phyloP scores from a whole-genome alignment of 2,113 vertebrate genomes.

The Rhinoderma darwinii region DNA sequence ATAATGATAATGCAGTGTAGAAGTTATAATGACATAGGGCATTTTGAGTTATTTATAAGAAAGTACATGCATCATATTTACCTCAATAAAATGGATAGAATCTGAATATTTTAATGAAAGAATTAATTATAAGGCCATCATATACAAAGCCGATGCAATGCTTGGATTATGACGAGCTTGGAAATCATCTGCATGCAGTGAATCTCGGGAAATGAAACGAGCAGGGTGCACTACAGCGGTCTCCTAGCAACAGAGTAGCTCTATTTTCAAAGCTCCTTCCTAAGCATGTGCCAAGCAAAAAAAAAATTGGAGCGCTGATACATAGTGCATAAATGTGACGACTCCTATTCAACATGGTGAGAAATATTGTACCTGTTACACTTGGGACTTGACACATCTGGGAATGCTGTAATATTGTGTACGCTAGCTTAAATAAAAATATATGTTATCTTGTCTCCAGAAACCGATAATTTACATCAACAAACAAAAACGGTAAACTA shows the following conservation, averaged over 20 bases:
- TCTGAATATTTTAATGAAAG: not conserved
- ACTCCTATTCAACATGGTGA: constrained; percentile 40
- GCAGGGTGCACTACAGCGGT: constrained; percentile 43
- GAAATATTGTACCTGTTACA: constrained; percentile 55
- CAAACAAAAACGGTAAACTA: not conserved
- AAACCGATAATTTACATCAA: not conserved
- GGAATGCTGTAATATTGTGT: constrained; percentile 18
- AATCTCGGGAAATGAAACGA: constrained; percentile 50
- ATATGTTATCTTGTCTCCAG: not conserved
- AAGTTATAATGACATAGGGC: not conserved
- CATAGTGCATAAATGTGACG: constrained; percentile 42
- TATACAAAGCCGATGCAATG: constrained; percentile 11
- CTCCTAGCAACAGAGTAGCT: constrained; percentile 57
- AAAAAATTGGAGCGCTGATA: constrained; percentile 49
- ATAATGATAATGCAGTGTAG: not conserved
- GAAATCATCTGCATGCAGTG: constrained; percentile 50
- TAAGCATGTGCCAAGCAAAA: constrained; percentile 53
- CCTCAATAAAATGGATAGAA: not conserved
- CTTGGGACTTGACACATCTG: constrained; percentile 49
- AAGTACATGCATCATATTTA: not conserved
- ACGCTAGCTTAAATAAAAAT: constrained; percentile 31
- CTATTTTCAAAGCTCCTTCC: constrained; percentile 57
- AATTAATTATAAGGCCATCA: constrained; percentile 20
- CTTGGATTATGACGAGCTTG: constrained; percentile 39
- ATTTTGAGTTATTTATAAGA: not conserved